phyloP scores from a whole-genome alignment of 2,797 vertebrate species.

The Microctenopoma lineatum region DNA sequence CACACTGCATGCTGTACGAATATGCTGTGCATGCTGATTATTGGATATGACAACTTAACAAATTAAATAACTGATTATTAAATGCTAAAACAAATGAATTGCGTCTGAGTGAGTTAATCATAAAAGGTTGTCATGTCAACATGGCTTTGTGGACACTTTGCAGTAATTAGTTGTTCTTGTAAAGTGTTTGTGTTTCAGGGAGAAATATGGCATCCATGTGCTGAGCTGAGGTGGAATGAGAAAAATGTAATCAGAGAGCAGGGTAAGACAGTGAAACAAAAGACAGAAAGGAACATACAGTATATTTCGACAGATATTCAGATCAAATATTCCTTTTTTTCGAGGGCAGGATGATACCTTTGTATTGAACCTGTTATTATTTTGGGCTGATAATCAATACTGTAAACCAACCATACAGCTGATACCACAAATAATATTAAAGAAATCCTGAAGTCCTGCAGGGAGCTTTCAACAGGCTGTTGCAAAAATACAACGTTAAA shows the following conservation, averaged over 20 bases:
- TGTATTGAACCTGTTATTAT: slow-evolving; percentile 10
- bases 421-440: not conserved
- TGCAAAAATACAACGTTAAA: not conserved
- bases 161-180: slow-evolving; percentile 13
- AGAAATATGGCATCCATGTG: slow-evolving; percentile 8
- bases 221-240: not conserved
- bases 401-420: not conserved
- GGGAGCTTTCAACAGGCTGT: not conserved
- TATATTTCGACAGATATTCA: slow-evolving; percentile 5
- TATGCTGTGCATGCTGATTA: not conserved
- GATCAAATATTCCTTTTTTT: slow-evolving; percentile 17
- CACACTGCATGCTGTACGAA: not conserved
- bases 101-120: not conserved
- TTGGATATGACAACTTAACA: not conserved
- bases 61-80: slow-evolving; percentile 16
- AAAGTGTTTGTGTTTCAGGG: slow-evolving; percentile 4
- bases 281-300: not conserved
- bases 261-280: not conserved
- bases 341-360: not conserved
- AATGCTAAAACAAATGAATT: slow-evolving; percentile 4
- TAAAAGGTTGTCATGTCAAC: slow-evolving; percentile 5
- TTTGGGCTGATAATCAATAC: slow-evolving; percentile 4
- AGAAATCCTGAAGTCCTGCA: not conserved
- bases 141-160: slow-evolving; percentile 3
- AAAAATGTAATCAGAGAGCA: slow-evolving; percentile 1